These are phyloP conservation scores for Hylomyscus alleni DNA, from an alignment of 2,797 vertebrate genomes.

Conservation along the genomic window DNA sequence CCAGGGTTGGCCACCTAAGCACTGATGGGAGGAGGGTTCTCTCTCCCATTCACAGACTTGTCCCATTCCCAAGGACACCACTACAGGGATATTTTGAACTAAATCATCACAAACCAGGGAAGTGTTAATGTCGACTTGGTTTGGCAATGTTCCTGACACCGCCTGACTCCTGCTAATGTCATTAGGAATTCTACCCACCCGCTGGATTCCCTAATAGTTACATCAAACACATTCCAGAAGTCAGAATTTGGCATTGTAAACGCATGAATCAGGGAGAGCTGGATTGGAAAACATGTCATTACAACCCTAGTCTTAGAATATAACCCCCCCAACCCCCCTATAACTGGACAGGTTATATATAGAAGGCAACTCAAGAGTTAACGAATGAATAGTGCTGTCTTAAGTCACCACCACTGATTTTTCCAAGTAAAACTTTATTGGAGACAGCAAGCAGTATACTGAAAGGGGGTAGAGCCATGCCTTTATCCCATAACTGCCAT, in stretches of 20 bases:
- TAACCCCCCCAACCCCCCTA: neutral
- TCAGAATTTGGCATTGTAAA: constrained; percentile 12
- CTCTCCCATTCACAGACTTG: neutral
- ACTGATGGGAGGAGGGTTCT: neutral
- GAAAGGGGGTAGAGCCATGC: constrained; percentile 56
- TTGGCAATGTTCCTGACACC: neutral
- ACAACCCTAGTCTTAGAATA: neutral
- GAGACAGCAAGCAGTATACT: constrained; percentile 70
- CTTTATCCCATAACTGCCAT: constrained; percentile 30
- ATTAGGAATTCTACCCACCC: neutral
- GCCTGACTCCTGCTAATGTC: neutral
- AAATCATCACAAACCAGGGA: neutral
- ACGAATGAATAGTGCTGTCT: neutral
- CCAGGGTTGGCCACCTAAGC: neutral
- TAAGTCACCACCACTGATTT: constrained; percentile 53
- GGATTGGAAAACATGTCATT: neutral
- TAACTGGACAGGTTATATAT: neutral
- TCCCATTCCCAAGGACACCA: neutral
- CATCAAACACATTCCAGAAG: constrained; percentile 30
- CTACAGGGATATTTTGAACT: neutral
- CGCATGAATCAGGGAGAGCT: neutral
- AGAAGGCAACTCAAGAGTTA: neutral
- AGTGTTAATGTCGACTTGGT: neutral
- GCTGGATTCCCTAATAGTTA: neutral
- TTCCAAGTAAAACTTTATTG: constrained; percentile 82